phyloP scores from a whole-genome alignment of 2,113 vertebrate genomes.

The Halichoerus grypus region DNA sequence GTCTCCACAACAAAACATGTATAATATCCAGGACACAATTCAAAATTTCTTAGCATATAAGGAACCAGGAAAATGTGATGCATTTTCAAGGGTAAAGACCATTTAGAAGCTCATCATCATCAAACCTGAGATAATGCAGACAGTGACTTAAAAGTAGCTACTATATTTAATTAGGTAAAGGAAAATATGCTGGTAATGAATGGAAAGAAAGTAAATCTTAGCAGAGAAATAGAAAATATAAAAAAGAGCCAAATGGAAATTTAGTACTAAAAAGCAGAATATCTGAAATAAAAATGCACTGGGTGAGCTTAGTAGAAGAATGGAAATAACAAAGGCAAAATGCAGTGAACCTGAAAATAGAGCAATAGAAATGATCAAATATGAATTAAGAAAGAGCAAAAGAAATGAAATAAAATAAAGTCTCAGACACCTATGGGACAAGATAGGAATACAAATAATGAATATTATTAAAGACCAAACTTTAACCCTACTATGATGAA shows the following conservation, averaged over 20 bases:
- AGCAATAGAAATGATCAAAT: neutral
- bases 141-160: neutral
- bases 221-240: neutral
- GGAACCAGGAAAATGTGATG: neutral
- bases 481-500: neutral
- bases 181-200: neutral
- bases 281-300: neutral
- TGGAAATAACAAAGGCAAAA: neutral
- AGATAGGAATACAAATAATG: neutral
- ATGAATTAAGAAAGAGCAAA: neutral
- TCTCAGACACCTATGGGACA: neutral
- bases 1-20: neutral
- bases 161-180: neutral
- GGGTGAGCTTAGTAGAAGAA: neutral
- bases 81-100: neutral
- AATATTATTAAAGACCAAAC: neutral
- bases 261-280: neutral
- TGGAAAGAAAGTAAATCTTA: neutral
- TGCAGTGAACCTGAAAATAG: neutral
- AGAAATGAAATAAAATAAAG: neutral
- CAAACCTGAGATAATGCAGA: neutral
- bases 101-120: neutral
- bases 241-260: neutral
- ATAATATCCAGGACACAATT: neutral
- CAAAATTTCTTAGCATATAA: constrained; percentile 1